A percentile compares a stretch with the other conserved stretches of the same genome.
phyloP scores from a whole-genome alignment of 2,113 vertebrate species.

The Leuciscus idus region DNA sequence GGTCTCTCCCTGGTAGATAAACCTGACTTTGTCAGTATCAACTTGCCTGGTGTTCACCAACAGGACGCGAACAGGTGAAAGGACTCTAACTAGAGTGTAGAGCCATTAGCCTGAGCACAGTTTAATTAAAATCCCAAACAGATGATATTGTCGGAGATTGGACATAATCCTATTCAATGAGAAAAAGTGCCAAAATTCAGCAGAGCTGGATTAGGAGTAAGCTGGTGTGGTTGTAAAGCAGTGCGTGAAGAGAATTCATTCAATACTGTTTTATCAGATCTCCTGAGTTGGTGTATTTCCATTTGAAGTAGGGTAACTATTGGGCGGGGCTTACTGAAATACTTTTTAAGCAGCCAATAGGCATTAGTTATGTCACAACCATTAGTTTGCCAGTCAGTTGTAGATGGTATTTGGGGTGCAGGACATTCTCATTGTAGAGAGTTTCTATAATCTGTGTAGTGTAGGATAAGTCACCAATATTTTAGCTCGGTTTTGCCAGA shows the following conservation, averaged over 20 bases:
- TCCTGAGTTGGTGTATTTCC: neutral
- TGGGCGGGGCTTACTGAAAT: neutral
- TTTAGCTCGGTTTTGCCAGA: neutral
- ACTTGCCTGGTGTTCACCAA: neutral
- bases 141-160: constrained; percentile 55
- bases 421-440: neutral
- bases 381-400: neutral
- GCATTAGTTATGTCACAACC: neutral
- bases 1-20: constrained; percentile 54
- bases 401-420: neutral
- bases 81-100: constrained; percentile 11
- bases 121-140: constrained; percentile 66
- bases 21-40: constrained; percentile 46
- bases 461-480: neutral
- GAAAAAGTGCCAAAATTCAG: constrained; percentile 21
- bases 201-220: constrained; percentile 13
- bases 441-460: neutral
- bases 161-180: constrained; percentile 57
- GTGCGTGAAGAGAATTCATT: neutral
- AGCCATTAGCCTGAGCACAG: constrained; percentile 33
- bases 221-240: constrained; percentile 24
- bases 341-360: neutral
- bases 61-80: neutral
- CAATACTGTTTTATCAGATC: neutral
- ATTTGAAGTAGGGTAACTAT: neutral